Conservation (phyloP, 2,797 vertebrate genomes). For the Columba guinea region DNA sequence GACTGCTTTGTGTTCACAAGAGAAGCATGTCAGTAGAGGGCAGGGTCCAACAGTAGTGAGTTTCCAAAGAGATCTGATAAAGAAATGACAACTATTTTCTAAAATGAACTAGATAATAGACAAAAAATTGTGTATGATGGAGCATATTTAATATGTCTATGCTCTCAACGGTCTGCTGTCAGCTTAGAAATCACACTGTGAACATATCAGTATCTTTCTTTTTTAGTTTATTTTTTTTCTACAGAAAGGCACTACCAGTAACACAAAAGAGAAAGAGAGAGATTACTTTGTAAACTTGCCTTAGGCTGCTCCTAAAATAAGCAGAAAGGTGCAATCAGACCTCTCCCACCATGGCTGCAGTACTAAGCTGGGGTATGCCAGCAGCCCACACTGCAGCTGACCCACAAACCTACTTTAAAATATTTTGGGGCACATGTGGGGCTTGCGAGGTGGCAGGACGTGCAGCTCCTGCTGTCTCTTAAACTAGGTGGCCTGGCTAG, state of each 20-base stretch:
- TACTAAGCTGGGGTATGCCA: background rate
- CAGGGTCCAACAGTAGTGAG: conserved; percentile 36
- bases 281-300: conserved; percentile 35
- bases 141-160: background rate
- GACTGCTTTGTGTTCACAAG: conserved; percentile 15
- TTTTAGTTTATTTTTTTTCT: background rate
- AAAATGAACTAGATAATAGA: background rate
- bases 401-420: conserved; percentile 60
- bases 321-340: background rate
- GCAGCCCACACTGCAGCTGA: conserved; percentile 32
- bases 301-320: conserved; percentile 50
- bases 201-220: background rate
- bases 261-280: background rate
- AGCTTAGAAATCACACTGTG: background rate
- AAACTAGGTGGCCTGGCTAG: conserved; percentile 7
- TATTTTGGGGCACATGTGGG: conserved; percentile 18
- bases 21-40: conserved; percentile 59
- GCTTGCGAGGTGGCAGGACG: background rate
- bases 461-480: background rate
- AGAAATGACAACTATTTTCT: conserved; percentile 43
- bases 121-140: conserved; percentile 1
- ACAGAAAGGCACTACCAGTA: background rate
- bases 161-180: background rate
- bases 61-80: conserved; percentile 35
- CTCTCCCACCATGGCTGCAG: conserved; percentile 10